Base-by-base conservation (phyloP, 2,113 vertebrate genomes). In the Labeo rohita region DNA sequence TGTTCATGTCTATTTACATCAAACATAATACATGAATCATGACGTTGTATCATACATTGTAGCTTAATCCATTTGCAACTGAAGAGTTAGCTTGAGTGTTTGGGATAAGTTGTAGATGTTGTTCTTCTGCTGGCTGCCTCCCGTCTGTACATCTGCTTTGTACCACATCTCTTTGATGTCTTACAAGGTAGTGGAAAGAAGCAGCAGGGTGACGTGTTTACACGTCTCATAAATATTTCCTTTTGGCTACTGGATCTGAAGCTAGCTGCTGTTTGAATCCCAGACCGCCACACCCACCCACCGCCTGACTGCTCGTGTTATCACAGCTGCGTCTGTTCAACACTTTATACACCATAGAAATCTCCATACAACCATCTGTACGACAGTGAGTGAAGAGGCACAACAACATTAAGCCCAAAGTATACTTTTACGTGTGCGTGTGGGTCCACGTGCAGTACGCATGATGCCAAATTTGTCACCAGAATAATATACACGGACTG, bases 181-280 rank as follows among this genome's bases (percentile, higher is more conserved):
- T 89, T 88, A 89, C 90, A 86, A 90, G 87, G 76, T 86, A 78
- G 1, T 34, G 83, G 34, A 21, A 9, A 84, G 84, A 77, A 70
- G 59, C 61, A 79, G 63, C 84, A 45, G 84, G 66, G 59, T 18
- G 45, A 47, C 18, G 8, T 36, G 85, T 91, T 89, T 84, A 78
- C 84, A 87, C 84, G 65, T 74, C 89, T 87, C 74, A 89, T 90
- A 87, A 91, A 90, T 91, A 88, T 93, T 92, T 92, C 90, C 87
- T 88, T 90, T 92, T 77, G 87, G 91, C 89, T 89, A 85, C 66
- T 61, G 78, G 43, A 4, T 23, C 79, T 80, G 59, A 88, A 21
- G 49, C 74, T 77, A 21, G 49, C 74, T 77, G 18, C 9, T 13
- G 73, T 75, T 54, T 50, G 45, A 12, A 13, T 75, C 73, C n/a